A percentile compares a stretch with the other conserved stretches of the same genome.
Conservation (phyloP, 2,888 invertebrate genomes). For the Ormyrus pomaceus region DNA sequence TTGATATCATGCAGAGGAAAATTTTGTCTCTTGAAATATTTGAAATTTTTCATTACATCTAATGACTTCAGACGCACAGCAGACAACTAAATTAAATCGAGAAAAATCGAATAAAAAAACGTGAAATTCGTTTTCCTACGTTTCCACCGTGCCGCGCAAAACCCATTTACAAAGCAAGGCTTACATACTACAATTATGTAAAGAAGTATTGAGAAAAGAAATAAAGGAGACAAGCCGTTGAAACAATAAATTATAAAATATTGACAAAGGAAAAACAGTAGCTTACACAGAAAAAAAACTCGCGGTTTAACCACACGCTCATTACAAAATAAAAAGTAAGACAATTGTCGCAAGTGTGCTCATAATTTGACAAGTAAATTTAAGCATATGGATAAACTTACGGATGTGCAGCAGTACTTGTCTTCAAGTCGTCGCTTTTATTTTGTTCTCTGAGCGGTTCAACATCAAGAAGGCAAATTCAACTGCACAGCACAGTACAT, state of each 20-base stretch:
- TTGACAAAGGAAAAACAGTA: slow-evolving; percentile 44
- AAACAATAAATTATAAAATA: slow-evolving; percentile 55
- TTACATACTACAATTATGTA: slow-evolving; percentile 9
- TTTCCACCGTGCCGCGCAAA: slow-evolving; percentile 46
- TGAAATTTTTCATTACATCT: slow-evolving; percentile 21
- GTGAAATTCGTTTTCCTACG: slow-evolving; percentile 49
- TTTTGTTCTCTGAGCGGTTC: too few species aligned
- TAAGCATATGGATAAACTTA: not conserved
- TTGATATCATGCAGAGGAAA: slow-evolving; percentile 23
- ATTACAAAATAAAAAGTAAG: slow-evolving; percentile 34
- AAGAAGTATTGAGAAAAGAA: slow-evolving; percentile 30
- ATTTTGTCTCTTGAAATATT: slow-evolving; percentile 10
- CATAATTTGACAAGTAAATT: not conserved
- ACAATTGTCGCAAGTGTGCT: not conserved
- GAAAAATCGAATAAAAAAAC: slow-evolving; percentile 29
- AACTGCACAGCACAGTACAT: not conserved
- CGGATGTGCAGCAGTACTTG: not conserved
- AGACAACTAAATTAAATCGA: slow-evolving; percentile 42
- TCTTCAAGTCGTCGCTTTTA: not conserved
- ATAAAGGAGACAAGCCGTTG: slow-evolving; percentile 41
- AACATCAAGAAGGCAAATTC: too few species aligned
- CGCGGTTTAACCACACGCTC: slow-evolving; percentile 42
- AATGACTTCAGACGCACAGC: slow-evolving; percentile 54
- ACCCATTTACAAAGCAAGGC: not conserved
- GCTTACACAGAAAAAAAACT: slow-evolving; percentile 36